Conservation (phyloP, 2,113 vertebrate genomes). For the Monarcha castaneiventris region DNA sequence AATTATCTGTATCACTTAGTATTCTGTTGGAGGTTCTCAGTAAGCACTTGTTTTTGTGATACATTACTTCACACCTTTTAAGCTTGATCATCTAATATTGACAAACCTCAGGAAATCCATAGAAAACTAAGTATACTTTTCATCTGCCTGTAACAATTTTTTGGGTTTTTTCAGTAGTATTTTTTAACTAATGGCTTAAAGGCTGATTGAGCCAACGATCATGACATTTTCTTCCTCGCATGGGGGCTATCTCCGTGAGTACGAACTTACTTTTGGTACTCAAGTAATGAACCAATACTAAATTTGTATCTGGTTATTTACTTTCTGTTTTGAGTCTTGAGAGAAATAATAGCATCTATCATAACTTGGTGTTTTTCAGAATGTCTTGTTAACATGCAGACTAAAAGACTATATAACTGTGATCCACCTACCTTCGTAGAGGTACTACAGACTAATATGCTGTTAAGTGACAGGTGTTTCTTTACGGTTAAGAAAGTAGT, state of each 20-base stretch:
- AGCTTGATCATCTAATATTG: neutral
- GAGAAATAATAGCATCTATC: constrained; percentile 32
- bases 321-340: constrained; percentile 5
- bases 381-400: constrained; percentile 34
- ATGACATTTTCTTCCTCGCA: neutral
- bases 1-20: neutral
- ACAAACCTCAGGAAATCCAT: neutral
- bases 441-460: neutral
- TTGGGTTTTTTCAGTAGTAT: neutral
- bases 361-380: constrained; percentile 43
- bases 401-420: constrained; percentile 44
- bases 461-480: neutral
- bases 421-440: neutral
- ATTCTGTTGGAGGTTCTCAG: neutral
- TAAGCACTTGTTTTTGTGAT: neutral
- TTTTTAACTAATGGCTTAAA: neutral
- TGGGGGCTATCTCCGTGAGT: neutral
- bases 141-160: neutral
- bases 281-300: neutral
- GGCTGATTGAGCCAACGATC: neutral
- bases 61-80: neutral
- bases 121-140: neutral
- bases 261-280: neutral
- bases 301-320: neutral
- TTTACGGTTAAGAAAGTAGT: neutral